Conservation (phyloP, 1,140 invertebrate species). For the Polypedilum vanderplanki region DNA sequence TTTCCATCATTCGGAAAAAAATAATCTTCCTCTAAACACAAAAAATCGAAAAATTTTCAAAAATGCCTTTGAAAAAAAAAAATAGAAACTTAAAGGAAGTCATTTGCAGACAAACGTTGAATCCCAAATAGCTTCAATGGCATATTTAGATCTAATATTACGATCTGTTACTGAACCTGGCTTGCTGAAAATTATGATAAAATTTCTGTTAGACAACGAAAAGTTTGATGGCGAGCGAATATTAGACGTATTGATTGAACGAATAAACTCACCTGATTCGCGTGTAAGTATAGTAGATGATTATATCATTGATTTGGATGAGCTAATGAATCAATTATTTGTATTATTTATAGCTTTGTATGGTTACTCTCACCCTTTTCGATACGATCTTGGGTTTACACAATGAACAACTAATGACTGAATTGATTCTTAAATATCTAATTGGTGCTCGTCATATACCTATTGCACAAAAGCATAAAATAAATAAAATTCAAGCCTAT, state of each 20-base stretch:
- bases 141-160: constrained; percentile 84
- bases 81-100: constrained; percentile 45
- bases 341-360: constrained; percentile 62
- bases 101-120: constrained; percentile 66
- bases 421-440: constrained; percentile 80
- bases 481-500: constrained; percentile 73
- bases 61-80: neutral
- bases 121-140: constrained; percentile 84
- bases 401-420: constrained; percentile 96
- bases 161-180: constrained; percentile 79
- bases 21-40: constrained; percentile 33
- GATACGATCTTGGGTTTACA: constrained; percentile 86
- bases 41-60: constrained; percentile 44
- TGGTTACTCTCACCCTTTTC: constrained; percentile 85
- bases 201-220: constrained; percentile 75
- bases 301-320: constrained; percentile 16
- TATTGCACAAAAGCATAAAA: constrained; percentile 66
- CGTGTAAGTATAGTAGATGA: constrained; percentile 52
- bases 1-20: constrained; percentile 33
- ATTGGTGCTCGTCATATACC: constrained; percentile 86
- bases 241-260: constrained; percentile 67
- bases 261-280: constrained; percentile 60
- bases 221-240: constrained; percentile 74
- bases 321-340: neutral
- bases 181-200: constrained; percentile 71